A percentile compares a stretch with the other conserved stretches of the same genome.
Conservation (phyloP, 2,797 vertebrate genomes). For the Calcarius lapponicus region DNA sequence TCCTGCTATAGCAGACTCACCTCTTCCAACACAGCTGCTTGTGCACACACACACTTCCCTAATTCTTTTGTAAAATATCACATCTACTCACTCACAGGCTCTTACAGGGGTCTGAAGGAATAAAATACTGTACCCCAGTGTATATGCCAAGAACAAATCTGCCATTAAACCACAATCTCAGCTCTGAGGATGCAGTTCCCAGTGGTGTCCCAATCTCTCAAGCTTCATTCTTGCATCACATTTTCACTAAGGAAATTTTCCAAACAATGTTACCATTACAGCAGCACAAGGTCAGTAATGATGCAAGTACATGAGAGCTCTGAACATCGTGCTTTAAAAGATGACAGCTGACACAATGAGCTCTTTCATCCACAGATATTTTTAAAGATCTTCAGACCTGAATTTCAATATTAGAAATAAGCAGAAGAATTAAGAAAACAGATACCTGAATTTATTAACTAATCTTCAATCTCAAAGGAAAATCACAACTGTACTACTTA, state of each 20-base stretch:
- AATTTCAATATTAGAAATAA: neutral
- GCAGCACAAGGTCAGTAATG: neutral
- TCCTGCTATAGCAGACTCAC: neutral
- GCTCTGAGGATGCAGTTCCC: neutral
- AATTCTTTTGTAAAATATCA: neutral
- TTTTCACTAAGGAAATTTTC: neutral
- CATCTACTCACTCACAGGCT: neutral
- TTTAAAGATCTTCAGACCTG: neutral
- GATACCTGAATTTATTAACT: neutral
- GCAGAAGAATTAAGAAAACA: neutral
- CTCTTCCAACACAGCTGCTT: neutral
- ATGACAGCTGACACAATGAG: neutral
- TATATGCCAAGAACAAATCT: neutral
- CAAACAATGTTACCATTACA: neutral
- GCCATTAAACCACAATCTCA: neutral
- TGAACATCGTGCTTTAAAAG: neutral
- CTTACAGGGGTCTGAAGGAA: neutral
- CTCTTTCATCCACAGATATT: constrained; percentile 30
- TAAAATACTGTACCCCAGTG: neutral
- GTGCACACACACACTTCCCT: neutral
- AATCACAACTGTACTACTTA: neutral
- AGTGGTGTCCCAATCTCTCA: neutral
- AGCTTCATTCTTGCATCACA: neutral
- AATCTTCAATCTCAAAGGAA: neutral
- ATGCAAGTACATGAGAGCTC: neutral